Conservation (phyloP, 2,113 vertebrate species). For the Paedocypris sp. region DNA sequence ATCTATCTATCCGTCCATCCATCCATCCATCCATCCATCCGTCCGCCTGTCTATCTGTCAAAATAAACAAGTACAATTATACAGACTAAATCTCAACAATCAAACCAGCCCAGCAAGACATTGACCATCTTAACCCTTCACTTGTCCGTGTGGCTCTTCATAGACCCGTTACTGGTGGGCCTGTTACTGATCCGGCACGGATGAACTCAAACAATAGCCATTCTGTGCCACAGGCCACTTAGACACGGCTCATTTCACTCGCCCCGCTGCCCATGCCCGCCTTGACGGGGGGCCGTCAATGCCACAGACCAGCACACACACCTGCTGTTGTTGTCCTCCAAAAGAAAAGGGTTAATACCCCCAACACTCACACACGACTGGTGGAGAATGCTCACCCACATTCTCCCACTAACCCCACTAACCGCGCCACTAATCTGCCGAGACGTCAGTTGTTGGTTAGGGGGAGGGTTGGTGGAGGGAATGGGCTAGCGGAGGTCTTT, state of each 20-base stretch:
- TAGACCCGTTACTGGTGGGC: slow-evolving; percentile 6
- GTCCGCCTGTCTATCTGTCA: no score
- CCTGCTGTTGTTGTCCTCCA: slow-evolving; percentile 16
- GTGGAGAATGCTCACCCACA: slow-evolving; percentile 18
- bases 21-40: no score
- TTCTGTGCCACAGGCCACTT: slow-evolving; percentile 34
- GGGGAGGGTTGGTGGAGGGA: slow-evolving; percentile 55
- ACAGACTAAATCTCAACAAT: no score
- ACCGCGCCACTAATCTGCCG: slow-evolving; percentile 42
- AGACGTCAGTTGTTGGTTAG: slow-evolving; percentile 55
- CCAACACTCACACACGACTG: slow-evolving; percentile 15
- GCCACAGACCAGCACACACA: slow-evolving; percentile 17
- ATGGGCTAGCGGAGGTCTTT: slow-evolving; percentile 46
- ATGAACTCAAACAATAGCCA: slow-evolving; percentile 41
- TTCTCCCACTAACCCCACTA: slow-evolving; percentile 5
- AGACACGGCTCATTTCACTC: slow-evolving; percentile 40
- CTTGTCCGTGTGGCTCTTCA: background rate
- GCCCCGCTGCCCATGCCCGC: slow-evolving; percentile 21
- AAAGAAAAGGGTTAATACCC: slow-evolving; percentile 28
- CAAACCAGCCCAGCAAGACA: no score
- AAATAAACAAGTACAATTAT: no score
- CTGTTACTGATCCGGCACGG: background rate
- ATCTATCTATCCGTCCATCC: no score
- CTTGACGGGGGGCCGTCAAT: background rate
- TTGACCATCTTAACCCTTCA: background rate